These are phyloP conservation scores for Luperina nickerlii DNA, from an alignment of 2,888 invertebrate genomes.

Conservation along the genomic window DNA sequence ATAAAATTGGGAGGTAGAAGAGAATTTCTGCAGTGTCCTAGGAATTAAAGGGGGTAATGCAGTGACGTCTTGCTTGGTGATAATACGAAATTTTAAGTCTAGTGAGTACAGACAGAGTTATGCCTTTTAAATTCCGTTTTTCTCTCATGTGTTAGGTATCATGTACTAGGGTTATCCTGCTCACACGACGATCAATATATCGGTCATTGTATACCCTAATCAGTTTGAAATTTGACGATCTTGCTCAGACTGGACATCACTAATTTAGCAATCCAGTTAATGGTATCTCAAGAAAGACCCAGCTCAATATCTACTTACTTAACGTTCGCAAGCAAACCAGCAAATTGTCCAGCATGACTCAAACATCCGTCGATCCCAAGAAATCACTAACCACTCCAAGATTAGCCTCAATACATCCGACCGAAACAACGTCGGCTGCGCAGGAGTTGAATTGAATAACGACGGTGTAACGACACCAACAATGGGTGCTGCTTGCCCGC, in stretches of 20 bases:
- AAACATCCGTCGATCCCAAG: slow-evolving; percentile 62
- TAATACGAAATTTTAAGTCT: background rate
- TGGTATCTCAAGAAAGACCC: background rate
- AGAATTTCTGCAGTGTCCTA: background rate
- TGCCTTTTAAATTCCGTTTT: background rate
- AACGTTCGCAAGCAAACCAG: slow-evolving; percentile 13
- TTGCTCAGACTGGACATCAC: background rate
- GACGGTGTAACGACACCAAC: slow-evolving; percentile 88
- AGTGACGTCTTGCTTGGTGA: background rate
- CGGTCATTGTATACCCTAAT: background rate
- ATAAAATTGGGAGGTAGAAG: background rate
- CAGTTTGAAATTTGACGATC: background rate
- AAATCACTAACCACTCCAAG: slow-evolving; percentile 67
- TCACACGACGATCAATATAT: background rate
- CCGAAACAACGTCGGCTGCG: slow-evolving; percentile 82
- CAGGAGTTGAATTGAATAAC: slow-evolving; percentile 89
- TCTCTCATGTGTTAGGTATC: background rate
- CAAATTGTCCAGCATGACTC: slow-evolving; percentile 57
- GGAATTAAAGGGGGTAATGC: background rate
- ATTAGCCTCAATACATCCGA: slow-evolving; percentile 83
- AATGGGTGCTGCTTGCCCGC: slow-evolving; percentile 79
- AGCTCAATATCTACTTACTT: slow-evolving; percentile 32
- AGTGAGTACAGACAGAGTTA: too few relatives aligned
- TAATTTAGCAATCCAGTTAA: background rate
- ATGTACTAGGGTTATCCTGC: background rate